Evolutionary conservation across 23 tunicate genomes (phyloP).

Genomic region (Trididemnum clinides): DNA sequence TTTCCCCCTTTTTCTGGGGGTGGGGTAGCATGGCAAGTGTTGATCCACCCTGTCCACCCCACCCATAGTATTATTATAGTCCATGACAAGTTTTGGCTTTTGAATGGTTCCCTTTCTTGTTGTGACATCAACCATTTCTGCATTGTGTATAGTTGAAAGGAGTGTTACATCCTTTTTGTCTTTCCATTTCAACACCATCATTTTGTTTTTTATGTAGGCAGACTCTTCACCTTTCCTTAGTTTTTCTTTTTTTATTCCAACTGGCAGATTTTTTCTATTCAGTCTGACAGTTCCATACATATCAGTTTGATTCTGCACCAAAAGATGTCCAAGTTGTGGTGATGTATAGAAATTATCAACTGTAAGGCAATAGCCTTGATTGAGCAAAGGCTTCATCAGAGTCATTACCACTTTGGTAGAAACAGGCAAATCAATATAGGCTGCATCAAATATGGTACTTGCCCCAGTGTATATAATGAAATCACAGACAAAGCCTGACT

Average conservation of each 20-base stretch:
- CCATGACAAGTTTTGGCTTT: slow-evolving; percentile 12
- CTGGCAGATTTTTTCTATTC: neutral
- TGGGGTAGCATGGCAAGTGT: slow-evolving; percentile 11
- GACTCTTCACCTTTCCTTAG: slow-evolving; percentile 13
- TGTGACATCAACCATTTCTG: slow-evolving; percentile 6
- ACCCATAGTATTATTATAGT: slow-evolving; percentile 7
- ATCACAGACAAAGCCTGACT: slow-evolving; percentile 27
- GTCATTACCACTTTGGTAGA: slow-evolving; percentile 23
- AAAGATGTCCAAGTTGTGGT: slow-evolving; percentile 11
- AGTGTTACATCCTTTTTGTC: slow-evolving; percentile 25
- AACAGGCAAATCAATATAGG: neutral
- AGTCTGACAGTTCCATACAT: slow-evolving; percentile 23
- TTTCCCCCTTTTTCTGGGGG: slow-evolving; percentile 3
- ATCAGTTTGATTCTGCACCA: slow-evolving; percentile 21
- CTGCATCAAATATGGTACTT: neutral
- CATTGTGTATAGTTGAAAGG: slow-evolving; percentile 11
- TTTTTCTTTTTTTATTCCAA: neutral
- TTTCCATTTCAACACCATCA: slow-evolving; percentile 19
- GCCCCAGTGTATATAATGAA: slow-evolving; percentile 31
- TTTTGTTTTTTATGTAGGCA: neutral
- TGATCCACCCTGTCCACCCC: slow-evolving; percentile 25
- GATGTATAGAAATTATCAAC: slow-evolving; percentile 31
- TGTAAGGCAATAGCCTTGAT: slow-evolving; percentile 32
- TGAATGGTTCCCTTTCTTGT: slow-evolving; percentile 1
- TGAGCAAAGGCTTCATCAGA: slow-evolving; percentile 35